Conservation (phyloP, 2,888 invertebrate species). For the Ctena decussata region DNA sequence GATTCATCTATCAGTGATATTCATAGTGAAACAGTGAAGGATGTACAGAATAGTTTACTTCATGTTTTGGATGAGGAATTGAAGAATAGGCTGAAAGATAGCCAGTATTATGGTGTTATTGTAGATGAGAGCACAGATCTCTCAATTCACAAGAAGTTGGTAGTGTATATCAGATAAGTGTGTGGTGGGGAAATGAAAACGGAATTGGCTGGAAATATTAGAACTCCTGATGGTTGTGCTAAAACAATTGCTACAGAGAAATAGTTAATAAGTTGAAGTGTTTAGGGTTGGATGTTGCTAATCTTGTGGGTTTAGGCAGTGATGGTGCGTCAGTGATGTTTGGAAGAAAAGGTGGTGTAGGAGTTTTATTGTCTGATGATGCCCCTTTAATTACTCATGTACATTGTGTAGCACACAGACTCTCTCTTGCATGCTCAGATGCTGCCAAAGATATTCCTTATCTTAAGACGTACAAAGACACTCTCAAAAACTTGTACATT, state of each 20-base stretch:
- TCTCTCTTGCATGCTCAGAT: neutral
- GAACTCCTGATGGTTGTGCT: neutral
- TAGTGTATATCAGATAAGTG: neutral
- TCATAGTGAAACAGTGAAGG: constrained; percentile 1
- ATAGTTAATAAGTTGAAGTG: neutral
- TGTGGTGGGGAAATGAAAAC: constrained; percentile 1
- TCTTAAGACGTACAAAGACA: neutral
- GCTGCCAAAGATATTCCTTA: neutral
- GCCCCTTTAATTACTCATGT: neutral
- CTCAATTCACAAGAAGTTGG: neutral
- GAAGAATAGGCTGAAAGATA: neutral
- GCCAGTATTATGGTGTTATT: neutral
- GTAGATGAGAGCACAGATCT: constrained; percentile 1
- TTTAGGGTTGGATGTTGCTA: neutral
- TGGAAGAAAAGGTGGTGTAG: neutral
- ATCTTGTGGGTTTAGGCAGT: neutral
- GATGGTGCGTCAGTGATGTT: neutral
- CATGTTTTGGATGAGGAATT: neutral
- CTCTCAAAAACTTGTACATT: neutral
- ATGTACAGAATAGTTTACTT: neutral
- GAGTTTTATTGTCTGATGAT: neutral
- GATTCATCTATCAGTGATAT: neutral
- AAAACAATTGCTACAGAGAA: neutral
- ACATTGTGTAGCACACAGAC: constrained; percentile 1
- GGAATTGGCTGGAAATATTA: neutral